Conservation (phyloP, 2,888 invertebrate genomes). For the Nesidiocoris tenuis region DNA sequence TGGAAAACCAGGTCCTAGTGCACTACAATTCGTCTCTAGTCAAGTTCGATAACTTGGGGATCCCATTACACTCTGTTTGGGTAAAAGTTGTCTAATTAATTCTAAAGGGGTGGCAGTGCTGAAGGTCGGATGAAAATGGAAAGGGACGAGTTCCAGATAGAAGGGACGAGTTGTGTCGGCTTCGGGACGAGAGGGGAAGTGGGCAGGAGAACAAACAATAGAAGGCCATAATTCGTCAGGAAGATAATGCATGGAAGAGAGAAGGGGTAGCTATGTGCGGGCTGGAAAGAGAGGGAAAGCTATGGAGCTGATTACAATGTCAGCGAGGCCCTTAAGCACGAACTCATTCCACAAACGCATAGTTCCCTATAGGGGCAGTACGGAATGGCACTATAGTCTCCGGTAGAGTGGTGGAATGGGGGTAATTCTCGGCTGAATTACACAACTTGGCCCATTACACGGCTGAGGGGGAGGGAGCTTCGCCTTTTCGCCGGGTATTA, state of each 20-base stretch:
- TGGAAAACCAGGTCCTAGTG: too few relatives aligned
- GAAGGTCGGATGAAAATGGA: neutral
- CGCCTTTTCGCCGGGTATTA: conserved; percentile 25
- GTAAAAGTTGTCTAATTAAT: conserved; percentile 45
- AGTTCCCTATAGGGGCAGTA: conserved; percentile 36
- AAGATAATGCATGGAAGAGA: conserved; percentile 37
- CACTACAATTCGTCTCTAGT: neutral
- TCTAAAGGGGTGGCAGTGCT: conserved; percentile 16
- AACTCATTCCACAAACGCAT: conserved; percentile 44
- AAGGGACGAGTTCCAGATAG: neutral
- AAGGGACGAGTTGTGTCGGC: neutral
- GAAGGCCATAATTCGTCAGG: conserved; percentile 43
- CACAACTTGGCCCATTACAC: conserved; percentile 42
- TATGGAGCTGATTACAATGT: conserved; percentile 44
- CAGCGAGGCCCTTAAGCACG: conserved; percentile 40
- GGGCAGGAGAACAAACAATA: conserved; percentile 38
- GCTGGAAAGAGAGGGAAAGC: conserved; percentile 8
- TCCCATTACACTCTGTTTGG: conserved; percentile 44
- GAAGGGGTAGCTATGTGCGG: neutral
- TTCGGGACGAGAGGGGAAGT: neutral
- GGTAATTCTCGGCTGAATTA: conserved; percentile 43
- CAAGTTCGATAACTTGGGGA: conserved; percentile 34
- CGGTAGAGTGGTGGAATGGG: neutral
- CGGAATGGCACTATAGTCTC: neutral
- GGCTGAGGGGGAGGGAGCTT: neutral